A percentile compares a stretch with the other conserved stretches of the same genome.
phyloP scores from a whole-genome alignment of 2,113 vertebrate genomes.

The Corythoichthys intestinalis region DNA sequence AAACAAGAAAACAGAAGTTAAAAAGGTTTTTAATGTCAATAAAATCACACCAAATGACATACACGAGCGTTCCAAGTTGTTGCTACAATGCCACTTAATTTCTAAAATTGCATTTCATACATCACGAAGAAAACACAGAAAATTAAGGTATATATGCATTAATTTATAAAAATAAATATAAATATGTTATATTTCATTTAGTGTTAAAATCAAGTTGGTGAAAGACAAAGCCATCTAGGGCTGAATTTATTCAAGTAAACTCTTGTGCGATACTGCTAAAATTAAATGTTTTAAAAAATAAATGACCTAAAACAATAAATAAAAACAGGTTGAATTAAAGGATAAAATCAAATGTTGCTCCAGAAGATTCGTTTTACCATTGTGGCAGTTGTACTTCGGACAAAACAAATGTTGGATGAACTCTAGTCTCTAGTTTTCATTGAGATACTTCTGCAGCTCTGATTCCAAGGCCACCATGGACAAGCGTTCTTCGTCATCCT shows the following conservation, averaged over 20 bases:
- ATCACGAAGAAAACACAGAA: neutral
- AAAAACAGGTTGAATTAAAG: neutral
- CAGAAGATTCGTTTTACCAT: neutral
- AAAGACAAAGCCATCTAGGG: constrained; percentile 2
- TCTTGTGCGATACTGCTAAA: neutral
- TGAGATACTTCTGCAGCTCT: constrained; percentile 72
- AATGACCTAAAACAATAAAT: constrained; percentile 22
- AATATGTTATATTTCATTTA: constrained; percentile 50
- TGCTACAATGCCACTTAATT: neutral
- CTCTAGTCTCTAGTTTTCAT: constrained; percentile 47
- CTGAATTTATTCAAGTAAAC: neutral
- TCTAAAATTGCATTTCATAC: neutral
- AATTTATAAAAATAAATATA: constrained; percentile 45
- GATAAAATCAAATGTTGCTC: neutral
- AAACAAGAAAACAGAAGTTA: neutral
- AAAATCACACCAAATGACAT: neutral
- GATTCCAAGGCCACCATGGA: constrained; percentile 68
- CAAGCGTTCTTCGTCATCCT: constrained; percentile 66
- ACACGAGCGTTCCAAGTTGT: neutral
- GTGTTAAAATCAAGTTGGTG: constrained; percentile 18
- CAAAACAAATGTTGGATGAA: constrained; percentile 5
- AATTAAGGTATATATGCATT: constrained; percentile 58
- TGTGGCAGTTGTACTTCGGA: constrained; percentile 1
- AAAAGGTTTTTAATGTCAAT: neutral
- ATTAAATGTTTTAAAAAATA: neutral